Evolutionary conservation across 2,797 vertebrate species (phyloP).

Genomic region (Spizella passerina): DNA sequence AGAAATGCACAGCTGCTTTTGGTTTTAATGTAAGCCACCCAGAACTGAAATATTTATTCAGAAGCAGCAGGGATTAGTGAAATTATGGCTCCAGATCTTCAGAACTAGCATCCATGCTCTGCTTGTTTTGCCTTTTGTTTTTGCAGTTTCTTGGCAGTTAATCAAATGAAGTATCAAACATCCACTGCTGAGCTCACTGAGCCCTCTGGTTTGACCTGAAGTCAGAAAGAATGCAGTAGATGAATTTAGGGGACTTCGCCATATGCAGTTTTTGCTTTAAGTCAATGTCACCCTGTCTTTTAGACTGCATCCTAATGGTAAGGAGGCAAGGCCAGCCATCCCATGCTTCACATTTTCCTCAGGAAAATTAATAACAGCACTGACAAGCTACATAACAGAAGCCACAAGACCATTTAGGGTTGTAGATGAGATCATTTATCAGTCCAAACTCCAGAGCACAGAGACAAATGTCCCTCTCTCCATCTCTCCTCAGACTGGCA

Average conservation of each 20-base stretch:
- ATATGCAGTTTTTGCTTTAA: neutral
- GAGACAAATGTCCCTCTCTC: neutral
- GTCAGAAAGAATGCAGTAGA: neutral
- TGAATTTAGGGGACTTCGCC: neutral
- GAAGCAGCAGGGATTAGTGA: neutral
- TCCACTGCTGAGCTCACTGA: neutral
- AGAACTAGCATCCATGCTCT: neutral
- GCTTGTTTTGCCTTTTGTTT: neutral
- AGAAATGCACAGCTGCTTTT: neutral
- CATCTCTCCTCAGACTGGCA: neutral
- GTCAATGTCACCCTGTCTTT: neutral
- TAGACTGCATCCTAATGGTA: neutral
- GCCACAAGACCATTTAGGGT: slow-evolving; percentile 40
- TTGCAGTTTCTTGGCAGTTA: neutral
- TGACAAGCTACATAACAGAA: slow-evolving; percentile 52
- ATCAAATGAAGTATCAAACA: neutral
- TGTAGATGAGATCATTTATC: slow-evolving; percentile 67
- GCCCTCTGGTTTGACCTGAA: neutral
- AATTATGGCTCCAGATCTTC: neutral
- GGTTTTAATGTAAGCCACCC: neutral
- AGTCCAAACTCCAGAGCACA: neutral
- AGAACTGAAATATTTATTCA: neutral
- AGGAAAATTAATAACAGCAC: neutral
- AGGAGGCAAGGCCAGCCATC: slow-evolving; percentile 13
- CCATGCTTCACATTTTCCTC: neutral